These are phyloP conservation scores for Galaxias olidus DNA, from an alignment of 2,797 vertebrate species.

Conservation along the genomic window DNA sequence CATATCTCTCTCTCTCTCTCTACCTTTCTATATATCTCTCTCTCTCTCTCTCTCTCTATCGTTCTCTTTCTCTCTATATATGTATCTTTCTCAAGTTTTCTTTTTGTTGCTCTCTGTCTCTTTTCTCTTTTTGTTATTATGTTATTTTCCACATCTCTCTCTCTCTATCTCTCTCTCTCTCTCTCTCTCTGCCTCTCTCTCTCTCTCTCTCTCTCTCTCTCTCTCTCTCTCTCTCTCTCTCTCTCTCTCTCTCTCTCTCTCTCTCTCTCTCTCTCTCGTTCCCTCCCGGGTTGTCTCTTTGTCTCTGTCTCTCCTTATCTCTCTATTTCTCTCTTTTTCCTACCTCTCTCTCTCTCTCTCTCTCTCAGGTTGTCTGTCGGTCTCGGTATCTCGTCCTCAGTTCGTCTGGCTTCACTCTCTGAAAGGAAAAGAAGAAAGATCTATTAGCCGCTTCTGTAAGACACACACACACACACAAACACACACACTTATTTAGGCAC, in stretches of 20 bases:
- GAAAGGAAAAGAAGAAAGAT: too few species aligned
- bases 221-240: background rate
- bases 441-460: too few species aligned
- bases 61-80: too few species aligned
- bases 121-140: too few species aligned
- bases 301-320: background rate
- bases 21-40: background rate
- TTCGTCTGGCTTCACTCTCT: too few species aligned
- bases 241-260: conserved; percentile 5
- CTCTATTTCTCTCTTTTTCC: background rate
- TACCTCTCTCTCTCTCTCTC: too few species aligned
- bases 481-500: background rate
- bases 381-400: too few species aligned
- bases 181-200: conserved; percentile 16
- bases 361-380: background rate
- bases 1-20: conserved; percentile 41
- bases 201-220: conserved; percentile 1
- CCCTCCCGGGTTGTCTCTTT: background rate
- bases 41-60: conserved; percentile 25
- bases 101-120: background rate
- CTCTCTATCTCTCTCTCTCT: conserved; percentile 1
- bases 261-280: background rate
- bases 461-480: background rate
- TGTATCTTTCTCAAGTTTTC: background rate
- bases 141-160: background rate